Evolutionary conservation across 1,140 invertebrate genomes (phyloP).

Genomic region (Drosophila lacertosa): DNA sequence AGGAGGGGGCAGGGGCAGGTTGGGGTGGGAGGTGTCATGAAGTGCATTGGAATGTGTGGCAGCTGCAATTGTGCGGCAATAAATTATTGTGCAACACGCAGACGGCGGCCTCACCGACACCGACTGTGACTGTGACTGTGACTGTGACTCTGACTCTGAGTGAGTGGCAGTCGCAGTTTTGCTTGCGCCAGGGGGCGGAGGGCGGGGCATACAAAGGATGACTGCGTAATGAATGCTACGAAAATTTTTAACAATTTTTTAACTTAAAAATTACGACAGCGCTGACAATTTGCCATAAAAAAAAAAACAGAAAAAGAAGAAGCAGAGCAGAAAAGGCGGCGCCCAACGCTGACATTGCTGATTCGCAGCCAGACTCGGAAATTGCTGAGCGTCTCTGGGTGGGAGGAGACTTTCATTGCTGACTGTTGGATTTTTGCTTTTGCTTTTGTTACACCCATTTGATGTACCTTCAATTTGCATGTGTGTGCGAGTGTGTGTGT

Average conservation of each 20-base stretch:
- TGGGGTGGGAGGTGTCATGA: constrained; percentile 42
- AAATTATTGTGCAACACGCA: constrained; percentile 81
- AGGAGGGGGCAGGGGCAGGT: neutral
- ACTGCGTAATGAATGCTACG: constrained; percentile 76
- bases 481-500: constrained; percentile 8
- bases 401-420: constrained; percentile 4
- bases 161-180: constrained; percentile 49
- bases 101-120: constrained; percentile 45
- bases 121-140: neutral
- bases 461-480: constrained; percentile 70
- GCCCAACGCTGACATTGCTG: constrained; percentile 56
- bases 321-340: constrained; percentile 18
- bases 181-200: neutral
- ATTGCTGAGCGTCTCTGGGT: constrained; percentile 8
- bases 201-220: too few relatives aligned
- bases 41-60: constrained; percentile 81
- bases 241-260: constrained; percentile 81
- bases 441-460: constrained; percentile 77
- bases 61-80: constrained; percentile 81
- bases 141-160: constrained; percentile 19
- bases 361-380: constrained; percentile 42
- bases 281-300: constrained; percentile 79
- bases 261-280: constrained; percentile 80
- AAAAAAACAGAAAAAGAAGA: neutral
- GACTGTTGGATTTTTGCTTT: constrained; percentile 54